phyloP scores from a whole-genome alignment of 2,888 invertebrate genomes.

The Urechis unicinctus region DNA sequence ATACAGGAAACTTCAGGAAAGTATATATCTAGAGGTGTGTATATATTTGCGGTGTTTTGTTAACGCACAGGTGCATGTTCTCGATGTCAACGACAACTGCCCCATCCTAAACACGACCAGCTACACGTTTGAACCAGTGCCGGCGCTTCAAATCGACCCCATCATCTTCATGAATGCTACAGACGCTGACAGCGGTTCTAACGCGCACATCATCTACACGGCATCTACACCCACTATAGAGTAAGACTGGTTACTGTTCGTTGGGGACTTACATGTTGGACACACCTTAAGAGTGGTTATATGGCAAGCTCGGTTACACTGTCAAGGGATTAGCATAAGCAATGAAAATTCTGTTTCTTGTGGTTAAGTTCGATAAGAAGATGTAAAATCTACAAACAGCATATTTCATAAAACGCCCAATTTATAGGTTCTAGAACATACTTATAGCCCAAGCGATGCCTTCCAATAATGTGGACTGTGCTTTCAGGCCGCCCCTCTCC shows the following conservation, averaged over 20 bases:
- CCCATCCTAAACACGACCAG: slow-evolving; percentile 25
- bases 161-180: slow-evolving; percentile 24
- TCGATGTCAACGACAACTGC: slow-evolving; percentile 38
- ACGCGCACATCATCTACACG: slow-evolving; percentile 3
- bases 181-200: slow-evolving; percentile 25
- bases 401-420: not conserved
- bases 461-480: no score
- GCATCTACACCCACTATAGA: not conserved
- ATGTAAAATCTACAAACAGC: no score
- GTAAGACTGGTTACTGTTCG: no score
- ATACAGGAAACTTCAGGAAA: no score
- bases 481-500: slow-evolving; percentile 22
- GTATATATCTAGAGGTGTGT: no score
- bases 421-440: not conserved
- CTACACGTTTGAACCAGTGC: slow-evolving; percentile 24
- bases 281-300: no score
- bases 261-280: no score
- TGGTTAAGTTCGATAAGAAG: no score
- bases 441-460: not conserved
- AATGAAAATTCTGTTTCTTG: no score
- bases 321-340: no score
- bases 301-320: no score
- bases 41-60: no score
- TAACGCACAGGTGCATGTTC: slow-evolving; percentile 24
- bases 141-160: slow-evolving; percentile 24